These are phyloP conservation scores for Enteromius unitaeniatus DNA, from an alignment of 2,797 vertebrate species.

Conservation along the genomic window DNA sequence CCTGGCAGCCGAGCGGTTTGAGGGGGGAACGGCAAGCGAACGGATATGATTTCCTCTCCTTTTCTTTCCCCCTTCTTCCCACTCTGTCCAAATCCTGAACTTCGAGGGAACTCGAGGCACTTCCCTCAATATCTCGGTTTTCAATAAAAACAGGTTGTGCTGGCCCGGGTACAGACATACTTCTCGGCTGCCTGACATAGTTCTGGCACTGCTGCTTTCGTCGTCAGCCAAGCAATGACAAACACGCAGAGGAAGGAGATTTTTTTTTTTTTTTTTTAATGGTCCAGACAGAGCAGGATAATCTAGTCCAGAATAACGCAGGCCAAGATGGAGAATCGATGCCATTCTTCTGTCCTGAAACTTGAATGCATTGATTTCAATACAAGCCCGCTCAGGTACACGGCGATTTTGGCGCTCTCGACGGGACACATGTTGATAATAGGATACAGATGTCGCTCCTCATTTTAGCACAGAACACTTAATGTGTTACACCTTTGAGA, in stretches of 20 bases:
- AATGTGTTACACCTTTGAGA: slow-evolving; percentile 43
- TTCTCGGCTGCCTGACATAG: slow-evolving; percentile 48
- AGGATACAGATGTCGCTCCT: slow-evolving; percentile 55
- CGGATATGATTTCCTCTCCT: slow-evolving; percentile 60
- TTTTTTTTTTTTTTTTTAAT: too few relatives aligned
- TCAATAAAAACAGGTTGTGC: slow-evolving; percentile 41
- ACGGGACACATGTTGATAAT: slow-evolving; percentile 44
- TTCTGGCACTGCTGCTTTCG: slow-evolving; percentile 42
- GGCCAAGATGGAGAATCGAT: not conserved
- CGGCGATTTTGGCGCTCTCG: not conserved
- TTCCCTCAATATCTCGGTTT: slow-evolving; percentile 49
- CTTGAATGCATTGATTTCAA: not conserved
- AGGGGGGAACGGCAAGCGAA: slow-evolving; percentile 40
- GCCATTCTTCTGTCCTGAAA: slow-evolving; percentile 14
- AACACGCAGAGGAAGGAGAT: not conserved
- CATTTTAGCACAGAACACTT: slow-evolving; percentile 35
- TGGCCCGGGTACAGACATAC: slow-evolving; percentile 40
- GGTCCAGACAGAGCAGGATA: slow-evolving; percentile 23
- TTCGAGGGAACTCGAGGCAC: slow-evolving; percentile 44
- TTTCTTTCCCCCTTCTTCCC: slow-evolving; percentile 31
- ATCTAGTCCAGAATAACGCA: not conserved
- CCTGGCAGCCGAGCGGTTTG: slow-evolving; percentile 58
- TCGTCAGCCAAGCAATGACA: slow-evolving; percentile 51
- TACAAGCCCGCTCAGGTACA: not conserved
- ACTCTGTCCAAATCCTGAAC: slow-evolving; percentile 51